A percentile compares a stretch with the other conserved stretches of the same genome.
Conservation (phyloP, 2,113 vertebrate genomes). For the Pachyramphus minor region DNA sequence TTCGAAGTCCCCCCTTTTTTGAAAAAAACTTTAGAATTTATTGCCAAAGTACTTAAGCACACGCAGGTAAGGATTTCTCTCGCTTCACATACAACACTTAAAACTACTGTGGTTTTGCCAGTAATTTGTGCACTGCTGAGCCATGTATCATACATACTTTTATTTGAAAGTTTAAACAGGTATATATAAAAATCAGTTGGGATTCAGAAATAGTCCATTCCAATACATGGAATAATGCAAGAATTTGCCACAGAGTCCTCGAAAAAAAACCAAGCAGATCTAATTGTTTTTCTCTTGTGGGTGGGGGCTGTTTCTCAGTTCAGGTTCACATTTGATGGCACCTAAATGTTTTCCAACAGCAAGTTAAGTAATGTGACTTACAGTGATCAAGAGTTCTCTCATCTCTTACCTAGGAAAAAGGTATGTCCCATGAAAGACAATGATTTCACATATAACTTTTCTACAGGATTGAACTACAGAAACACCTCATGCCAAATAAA, state of each 20-base stretch:
- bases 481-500: not conserved
- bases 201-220: not conserved
- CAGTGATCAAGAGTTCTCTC: not conserved
- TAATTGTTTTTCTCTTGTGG: not conserved
- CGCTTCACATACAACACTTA: not conserved
- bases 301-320: not conserved
- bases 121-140: not conserved
- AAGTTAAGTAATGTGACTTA: not conserved
- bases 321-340: not conserved
- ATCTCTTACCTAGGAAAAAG: not conserved
- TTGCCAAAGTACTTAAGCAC: not conserved
- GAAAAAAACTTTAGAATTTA: not conserved
- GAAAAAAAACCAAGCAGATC: not conserved
- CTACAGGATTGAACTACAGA: not conserved
- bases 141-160: not conserved
- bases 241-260: not conserved
- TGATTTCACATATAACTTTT: not conserved
- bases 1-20: fast-evolving
- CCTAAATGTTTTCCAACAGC: not conserved
- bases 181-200: not conserved
- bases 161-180: not conserved
- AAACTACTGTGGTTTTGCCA: not conserved
- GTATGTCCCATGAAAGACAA: not conserved
- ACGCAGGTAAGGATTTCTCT: not conserved
- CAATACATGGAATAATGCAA: not conserved